Evolutionary conservation across 2,113 vertebrate genomes (phyloP).

Genomic region (Bucco capensis): DNA sequence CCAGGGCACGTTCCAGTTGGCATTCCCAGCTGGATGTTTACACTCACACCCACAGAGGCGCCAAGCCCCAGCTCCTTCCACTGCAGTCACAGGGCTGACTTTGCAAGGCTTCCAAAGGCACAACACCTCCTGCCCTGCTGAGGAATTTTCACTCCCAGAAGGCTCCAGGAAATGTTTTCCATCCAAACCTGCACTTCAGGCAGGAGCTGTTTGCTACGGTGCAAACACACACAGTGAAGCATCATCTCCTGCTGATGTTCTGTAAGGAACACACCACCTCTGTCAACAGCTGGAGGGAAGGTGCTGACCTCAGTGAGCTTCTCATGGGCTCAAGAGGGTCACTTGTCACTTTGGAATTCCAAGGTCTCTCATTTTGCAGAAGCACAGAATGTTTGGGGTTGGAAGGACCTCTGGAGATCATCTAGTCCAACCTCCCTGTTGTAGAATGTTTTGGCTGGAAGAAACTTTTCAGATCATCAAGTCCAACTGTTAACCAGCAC

Average conservation of each 20-base stretch:
- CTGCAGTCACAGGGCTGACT: neutral
- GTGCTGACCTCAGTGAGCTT: neutral
- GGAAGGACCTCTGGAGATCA: too few relatives aligned
- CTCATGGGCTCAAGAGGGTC: fast-evolving
- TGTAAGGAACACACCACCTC: neutral
- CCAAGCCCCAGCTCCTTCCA: neutral
- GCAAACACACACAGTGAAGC: neutral
- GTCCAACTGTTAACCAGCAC: too few relatives aligned
- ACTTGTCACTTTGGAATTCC: too few relatives aligned
- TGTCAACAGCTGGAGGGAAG: neutral
- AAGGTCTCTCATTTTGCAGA: too few relatives aligned
- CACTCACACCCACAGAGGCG: slow-evolving; percentile 11
- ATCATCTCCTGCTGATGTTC: neutral
- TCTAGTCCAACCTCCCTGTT: too few relatives aligned
- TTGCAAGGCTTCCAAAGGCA: neutral
- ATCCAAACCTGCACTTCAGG: neutral
- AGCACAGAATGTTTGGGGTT: too few relatives aligned
- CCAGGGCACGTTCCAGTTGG: slow-evolving; percentile 20
- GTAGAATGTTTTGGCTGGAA: too few relatives aligned
- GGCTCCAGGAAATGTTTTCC: neutral
- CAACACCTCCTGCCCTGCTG: neutral
- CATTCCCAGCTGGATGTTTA: slow-evolving; percentile 19
- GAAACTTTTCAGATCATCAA: too few relatives aligned
- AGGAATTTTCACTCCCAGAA: slow-evolving; percentile 13
- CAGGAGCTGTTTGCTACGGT: fast-evolving